Evolutionary conservation across 2,888 invertebrate species (phyloP), one percentile per base, ranked within the genome.

Genomic region (Tenthredo livida): DNA sequence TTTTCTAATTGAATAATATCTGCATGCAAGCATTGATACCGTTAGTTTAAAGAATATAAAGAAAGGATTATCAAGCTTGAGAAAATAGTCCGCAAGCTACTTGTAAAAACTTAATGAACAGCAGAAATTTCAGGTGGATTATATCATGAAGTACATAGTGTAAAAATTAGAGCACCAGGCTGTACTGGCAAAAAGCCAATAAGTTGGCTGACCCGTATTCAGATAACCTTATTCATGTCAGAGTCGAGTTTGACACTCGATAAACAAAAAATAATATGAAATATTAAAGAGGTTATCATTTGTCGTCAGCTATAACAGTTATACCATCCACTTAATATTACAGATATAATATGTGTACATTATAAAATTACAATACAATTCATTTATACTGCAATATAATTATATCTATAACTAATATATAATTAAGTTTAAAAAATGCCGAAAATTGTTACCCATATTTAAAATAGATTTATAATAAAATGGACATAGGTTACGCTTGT

Each of bases 161-260:
- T 43, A 54, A 54, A 77, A 77, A 33, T 54, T 73, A 54, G 50
- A 33, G n/a, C 50, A 77, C 10, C 77, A 33, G 29, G 50, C 29
- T 29, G 15, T 37, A 54, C 54, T 77, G 77, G 77, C 29, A 50
- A 33, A 54, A 17, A 47, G 77, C 77, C 77, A 50, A 77, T 54
- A 29, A 77, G 33, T 77, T 77, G n/a, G 77, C 17, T 77, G 77
- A 77, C 77, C 77, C 17, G 72, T 43, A 29, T 50, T 54, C 54
- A 50, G 54, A 77, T 77, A 77, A 50, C 47, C 77, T 54, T 50
- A 29, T 29, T 29, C 5, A 77, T 29, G 21, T 67, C 33, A 33
- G 29, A 33, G 33, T 33, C 17, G 15, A 61, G 67, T 6, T 17
- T 67, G 67, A 67, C 33, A 25, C 67, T 67, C 67, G 67, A 67